Evolutionary conservation across 2,888 invertebrate species (phyloP), one percentile per base, ranked within the genome.

Genomic region (Agrotis ipsilon): DNA sequence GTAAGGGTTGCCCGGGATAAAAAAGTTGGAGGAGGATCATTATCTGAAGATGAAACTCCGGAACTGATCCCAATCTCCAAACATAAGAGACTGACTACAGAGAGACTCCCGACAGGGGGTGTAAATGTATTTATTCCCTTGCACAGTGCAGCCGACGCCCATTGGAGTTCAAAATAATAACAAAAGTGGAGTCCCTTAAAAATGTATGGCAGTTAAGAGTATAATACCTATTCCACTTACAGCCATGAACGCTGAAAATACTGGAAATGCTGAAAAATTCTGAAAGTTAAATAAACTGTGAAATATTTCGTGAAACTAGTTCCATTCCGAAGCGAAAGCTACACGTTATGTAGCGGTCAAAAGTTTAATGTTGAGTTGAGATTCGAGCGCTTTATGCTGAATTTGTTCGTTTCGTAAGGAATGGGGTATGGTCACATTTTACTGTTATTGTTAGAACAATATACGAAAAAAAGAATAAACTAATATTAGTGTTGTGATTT

Each of bases 261-360:
- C 24, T 49, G 0, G 39, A 57, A 80, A 72, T 3, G 48, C 52
- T 52, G 45, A 61, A 64, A 68, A 80, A 65, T 61, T 58, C 49
- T 24, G 48, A 49, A 80, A 80, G 64, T 78, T 75, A 68, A 57
- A 75, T 68, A 75, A 68, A 75, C 81, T 68, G 75, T 68, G 46
- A 65, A 78, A 80, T 62, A 75, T 75, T 69, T 78, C 51, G 51
- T 49, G 69, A 32, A 77, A 81, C 81, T 68, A 80, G 57, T 80
- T 68, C 46, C 64, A 58, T 68, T 75, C 9, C 61, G 51, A 58
- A 80, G 68, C 45, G 52, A 58, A 62, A 68, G 45, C 58, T 75
- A 65, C 64, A 75, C 43, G 65, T 80, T 68, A 62, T 63, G 62
- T 65, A 65, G 76, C 62, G 69, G 76, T 81, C 75, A 59, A 65